Conservation (phyloP, 2,888 invertebrate genomes). For the Nematopogon swammerdamellus region DNA sequence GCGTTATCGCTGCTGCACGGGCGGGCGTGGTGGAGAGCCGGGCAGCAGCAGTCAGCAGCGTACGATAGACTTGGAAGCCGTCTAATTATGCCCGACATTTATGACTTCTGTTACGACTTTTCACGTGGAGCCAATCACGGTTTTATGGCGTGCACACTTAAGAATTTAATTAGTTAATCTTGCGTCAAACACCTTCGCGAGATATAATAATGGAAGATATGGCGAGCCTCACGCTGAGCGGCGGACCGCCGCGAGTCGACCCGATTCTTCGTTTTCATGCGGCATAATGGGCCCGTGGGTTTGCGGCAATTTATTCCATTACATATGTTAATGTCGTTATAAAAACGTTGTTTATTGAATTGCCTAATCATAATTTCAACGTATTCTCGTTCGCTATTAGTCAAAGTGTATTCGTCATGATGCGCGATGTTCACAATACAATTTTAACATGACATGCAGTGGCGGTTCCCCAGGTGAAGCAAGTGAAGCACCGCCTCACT, state of each 20-base stretch:
- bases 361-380: not conserved
- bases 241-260: not conserved
- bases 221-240: not conserved
- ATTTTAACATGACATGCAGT: no score
- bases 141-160: conserved; percentile 40
- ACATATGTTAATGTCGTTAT: not conserved
- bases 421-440: no score
- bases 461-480: no score
- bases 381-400: not conserved
- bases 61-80: no score
- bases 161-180: conserved; percentile 34
- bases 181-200: not conserved
- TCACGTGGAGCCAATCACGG: conserved; percentile 53
- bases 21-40: no score
- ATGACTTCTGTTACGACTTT: conserved; percentile 52
- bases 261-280: no score
- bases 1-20: no score
- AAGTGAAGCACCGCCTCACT: no score
- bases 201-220: not conserved
- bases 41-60: no score
- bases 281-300: not conserved
- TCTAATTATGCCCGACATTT: conserved; percentile 56
- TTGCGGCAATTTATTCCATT: not conserved
- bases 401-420: not conserved
- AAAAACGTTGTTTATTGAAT: not conserved